Evolutionary conservation across 1,140 invertebrate genomes (phyloP).

Genomic region (Sitobion miscanthi): DNA sequence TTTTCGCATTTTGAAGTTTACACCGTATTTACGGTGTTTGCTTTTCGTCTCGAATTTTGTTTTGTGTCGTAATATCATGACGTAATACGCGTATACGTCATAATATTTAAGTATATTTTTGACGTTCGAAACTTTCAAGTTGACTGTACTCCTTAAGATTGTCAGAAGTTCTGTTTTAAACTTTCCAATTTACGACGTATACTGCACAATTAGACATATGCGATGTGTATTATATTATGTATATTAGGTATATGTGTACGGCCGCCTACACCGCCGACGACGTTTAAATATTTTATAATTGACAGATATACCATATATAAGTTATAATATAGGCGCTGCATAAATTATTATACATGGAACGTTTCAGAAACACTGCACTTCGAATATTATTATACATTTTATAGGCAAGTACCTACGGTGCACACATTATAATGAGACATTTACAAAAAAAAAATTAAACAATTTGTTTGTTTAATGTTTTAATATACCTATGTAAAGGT

Average conservation of each 20-base stretch:
- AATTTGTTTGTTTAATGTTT: slow-evolving; percentile 3
- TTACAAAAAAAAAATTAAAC: background rate
- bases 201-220: background rate
- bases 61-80: background rate
- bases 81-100: background rate
- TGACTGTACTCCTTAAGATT: background rate
- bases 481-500: background rate
- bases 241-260: background rate
- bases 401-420: background rate
- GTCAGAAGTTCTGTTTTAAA: slow-evolving; percentile 16
- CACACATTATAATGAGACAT: background rate
- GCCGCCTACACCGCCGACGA: background rate
- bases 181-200: slow-evolving; percentile 3
- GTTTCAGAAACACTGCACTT: background rate
- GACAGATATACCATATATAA: background rate
- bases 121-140: background rate
- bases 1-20: background rate
- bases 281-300: slow-evolving; percentile 20
- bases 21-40: background rate
- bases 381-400: background rate
- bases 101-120: slow-evolving; percentile 14
- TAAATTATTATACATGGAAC: background rate
- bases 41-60: slow-evolving; percentile 9
- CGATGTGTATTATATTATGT: background rate
- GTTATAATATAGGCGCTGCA: background rate